Base-by-base conservation (phyloP, 2,888 invertebrate genomes). In the Rotaria macrura region DNA sequence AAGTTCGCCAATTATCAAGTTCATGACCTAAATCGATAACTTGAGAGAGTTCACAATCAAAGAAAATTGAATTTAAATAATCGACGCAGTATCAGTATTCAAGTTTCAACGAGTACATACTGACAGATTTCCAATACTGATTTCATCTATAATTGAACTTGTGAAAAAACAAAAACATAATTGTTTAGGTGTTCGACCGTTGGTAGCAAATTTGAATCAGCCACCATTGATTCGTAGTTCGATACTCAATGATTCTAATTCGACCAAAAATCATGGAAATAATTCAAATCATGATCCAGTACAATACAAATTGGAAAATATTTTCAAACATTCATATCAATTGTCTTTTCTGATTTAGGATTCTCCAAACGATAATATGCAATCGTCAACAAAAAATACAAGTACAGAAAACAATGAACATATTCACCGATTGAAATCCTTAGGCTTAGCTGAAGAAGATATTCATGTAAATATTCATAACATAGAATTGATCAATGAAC, bases 181-280 rank as follows among this genome's bases (percentile, higher is more conserved):
- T n/a, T n/a, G n/a, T 52, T 79, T 79, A 79, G 79, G 7, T 79
- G 3, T 7, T 43, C 79, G 79, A 14, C 43, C 79, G 23, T 1
- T 79, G 0, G 5, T 65, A 43, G 20, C 43, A 43, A 79, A 79
- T 79, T 25, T 43, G 1, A 79, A 40, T 43, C 65, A 65, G 20
- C 79, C 79, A 79, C 43, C 79, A 25, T 6, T 79, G 9, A 79
- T 79, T n/a, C 79, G 79, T 43, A 79, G 79, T 79, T 79, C 79
- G 12, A 79, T 79, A 34, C 43, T 79, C 12, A 79, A 79, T 43
- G 79, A 79, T 43, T 79, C 43, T 6, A 40, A 20, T 40, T 40
- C 0, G 25, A 9, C 74, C 0, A 14, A 34, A 74, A 40, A 23
- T 6, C 38, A 74, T 23, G 72, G 72, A 72, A 72, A 1, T 72